A percentile compares a stretch with the other conserved stretches of the same genome.
Conservation (phyloP, 2,797 vertebrate species). For the Alosa sapidissima region DNA sequence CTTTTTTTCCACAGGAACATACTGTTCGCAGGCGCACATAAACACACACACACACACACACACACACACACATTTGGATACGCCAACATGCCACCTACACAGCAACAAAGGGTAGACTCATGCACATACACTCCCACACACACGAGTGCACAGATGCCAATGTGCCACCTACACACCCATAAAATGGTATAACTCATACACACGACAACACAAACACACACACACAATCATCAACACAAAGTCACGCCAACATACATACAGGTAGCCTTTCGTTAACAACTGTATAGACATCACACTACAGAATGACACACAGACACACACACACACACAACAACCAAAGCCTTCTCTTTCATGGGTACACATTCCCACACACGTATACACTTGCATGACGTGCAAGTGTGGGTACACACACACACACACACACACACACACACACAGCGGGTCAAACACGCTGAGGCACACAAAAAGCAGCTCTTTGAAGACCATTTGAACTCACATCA, state of each 20-base stretch:
- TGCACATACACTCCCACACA: neutral
- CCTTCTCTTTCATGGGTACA: neutral
- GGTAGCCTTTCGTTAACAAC: neutral
- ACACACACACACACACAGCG: slow-evolving; percentile 43
- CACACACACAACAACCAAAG: neutral
- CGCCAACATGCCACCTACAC: slow-evolving; percentile 1
- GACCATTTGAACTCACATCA: slow-evolving; percentile 63
- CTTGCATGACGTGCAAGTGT: neutral
- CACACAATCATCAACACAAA: neutral
- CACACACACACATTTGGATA: neutral
- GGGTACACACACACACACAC: slow-evolving; percentile 41
- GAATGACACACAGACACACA: neutral
- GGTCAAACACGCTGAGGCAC: slow-evolving; percentile 45
- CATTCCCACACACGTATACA: neutral
- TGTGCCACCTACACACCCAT: slow-evolving; percentile 5
- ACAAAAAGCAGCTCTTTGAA: slow-evolving; percentile 57
- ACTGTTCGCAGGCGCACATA: slow-evolving; percentile 36
- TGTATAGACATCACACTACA: neutral
- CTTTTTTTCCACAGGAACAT: slow-evolving; percentile 30
- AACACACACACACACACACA: neutral
- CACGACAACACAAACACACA: neutral
- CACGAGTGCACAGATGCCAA: neutral
- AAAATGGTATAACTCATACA: neutral
- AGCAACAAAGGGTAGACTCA: slow-evolving; percentile 6
- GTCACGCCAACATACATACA: slow-evolving; percentile 10